These are phyloP conservation scores for Delichon dasypus DNA, from an alignment of 2,797 vertebrate species.

Conservation along the genomic window DNA sequence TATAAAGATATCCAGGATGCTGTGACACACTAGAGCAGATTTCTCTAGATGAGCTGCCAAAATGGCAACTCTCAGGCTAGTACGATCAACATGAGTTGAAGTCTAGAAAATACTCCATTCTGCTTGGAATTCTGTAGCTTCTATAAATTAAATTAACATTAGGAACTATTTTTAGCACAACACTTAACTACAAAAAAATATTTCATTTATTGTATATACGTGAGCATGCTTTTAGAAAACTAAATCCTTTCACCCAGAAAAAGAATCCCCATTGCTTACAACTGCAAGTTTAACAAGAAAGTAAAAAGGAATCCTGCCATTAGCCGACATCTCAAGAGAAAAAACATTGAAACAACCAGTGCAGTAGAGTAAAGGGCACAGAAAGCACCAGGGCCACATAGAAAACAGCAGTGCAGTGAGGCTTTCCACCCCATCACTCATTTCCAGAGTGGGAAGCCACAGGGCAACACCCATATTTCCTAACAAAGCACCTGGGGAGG, in stretches of 20 bases:
- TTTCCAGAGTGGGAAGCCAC: background rate
- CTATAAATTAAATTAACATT: background rate
- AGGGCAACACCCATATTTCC: background rate
- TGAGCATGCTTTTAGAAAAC: background rate
- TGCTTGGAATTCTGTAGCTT: background rate
- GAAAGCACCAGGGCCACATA: background rate
- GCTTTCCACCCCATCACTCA: background rate
- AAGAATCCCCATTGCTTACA: background rate
- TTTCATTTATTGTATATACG: rapidly evolving
- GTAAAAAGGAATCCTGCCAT: background rate
- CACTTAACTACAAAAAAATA: background rate
- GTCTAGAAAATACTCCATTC: background rate
- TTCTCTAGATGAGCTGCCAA: background rate
- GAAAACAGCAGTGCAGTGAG: background rate
- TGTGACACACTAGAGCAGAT: background rate
- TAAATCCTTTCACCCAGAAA: background rate
- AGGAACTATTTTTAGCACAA: background rate
- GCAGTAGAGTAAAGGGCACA: background rate
- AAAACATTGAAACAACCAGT: background rate
- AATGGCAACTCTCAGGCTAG: background rate
- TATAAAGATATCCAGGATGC: background rate
- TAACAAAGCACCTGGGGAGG: background rate
- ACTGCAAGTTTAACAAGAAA: background rate
- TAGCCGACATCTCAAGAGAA: background rate
- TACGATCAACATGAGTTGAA: background rate